Conservation (phyloP, 2,113 vertebrate species). For the Corvus cornix region DNA sequence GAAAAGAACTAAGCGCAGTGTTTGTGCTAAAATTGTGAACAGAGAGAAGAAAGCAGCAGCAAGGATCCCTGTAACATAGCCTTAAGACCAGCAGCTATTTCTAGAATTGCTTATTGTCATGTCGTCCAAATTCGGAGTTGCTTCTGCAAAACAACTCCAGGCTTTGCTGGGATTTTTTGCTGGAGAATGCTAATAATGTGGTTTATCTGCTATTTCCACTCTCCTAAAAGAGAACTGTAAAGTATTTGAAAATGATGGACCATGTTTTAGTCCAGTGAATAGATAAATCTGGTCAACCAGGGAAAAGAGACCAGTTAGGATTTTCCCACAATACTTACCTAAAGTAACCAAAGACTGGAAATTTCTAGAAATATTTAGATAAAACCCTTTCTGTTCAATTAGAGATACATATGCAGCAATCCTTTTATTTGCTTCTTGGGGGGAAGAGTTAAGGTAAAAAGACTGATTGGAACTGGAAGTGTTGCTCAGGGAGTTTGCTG, state of each 20-base stretch:
- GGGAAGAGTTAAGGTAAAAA: neutral
- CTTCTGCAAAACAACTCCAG: conserved; percentile 50
- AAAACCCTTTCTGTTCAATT: neutral
- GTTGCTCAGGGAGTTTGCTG: neutral
- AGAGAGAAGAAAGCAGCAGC: neutral
- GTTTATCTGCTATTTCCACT: conserved; percentile 29
- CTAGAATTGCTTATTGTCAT: conserved; percentile 42
- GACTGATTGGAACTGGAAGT: neutral
- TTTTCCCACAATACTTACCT: neutral
- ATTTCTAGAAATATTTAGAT: neutral
- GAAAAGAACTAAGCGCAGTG: neutral
- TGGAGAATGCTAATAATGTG: conserved; percentile 41
- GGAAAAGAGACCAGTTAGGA: neutral
- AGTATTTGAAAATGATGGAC: conserved; percentile 1
- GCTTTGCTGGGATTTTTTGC: conserved; percentile 4
- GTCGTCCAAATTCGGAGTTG: neutral
- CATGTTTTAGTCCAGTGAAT: neutral
- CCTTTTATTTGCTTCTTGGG: neutral
- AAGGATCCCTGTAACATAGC: neutral
- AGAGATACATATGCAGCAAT: neutral
- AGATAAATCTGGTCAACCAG: neutral
- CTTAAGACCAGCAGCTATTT: conserved; percentile 52
- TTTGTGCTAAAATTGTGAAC: neutral
- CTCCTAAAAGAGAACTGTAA: neutral
- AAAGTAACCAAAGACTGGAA: neutral